phyloP scores from a whole-genome alignment of 2,113 vertebrate genomes.

The Cercopithecus mona region DNA sequence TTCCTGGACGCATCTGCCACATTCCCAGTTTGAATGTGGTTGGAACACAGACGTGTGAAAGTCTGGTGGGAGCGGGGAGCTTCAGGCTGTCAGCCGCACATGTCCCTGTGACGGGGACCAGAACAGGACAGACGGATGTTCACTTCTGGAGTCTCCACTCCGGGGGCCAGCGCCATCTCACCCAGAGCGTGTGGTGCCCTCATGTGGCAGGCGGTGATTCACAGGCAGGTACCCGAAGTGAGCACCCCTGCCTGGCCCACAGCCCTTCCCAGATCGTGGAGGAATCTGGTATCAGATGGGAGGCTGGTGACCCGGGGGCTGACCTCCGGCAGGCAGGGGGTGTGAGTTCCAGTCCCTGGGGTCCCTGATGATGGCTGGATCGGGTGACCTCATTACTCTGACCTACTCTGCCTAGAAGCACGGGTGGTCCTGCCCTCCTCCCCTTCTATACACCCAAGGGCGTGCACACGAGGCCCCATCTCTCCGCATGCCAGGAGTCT shows the following conservation, averaged over 20 bases:
- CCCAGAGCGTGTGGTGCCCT: neutral
- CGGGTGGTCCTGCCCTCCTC: too few relatives aligned
- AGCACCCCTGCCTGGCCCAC: rapidly evolving
- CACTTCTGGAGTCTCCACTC: neutral
- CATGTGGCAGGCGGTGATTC: rapidly evolving
- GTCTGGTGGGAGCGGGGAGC: too few relatives aligned
- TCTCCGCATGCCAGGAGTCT: neutral
- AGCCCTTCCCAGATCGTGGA: rapidly evolving
- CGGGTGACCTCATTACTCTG: neutral
- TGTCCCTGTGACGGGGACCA: neutral
- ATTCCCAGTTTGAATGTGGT: neutral
- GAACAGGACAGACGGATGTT: neutral
- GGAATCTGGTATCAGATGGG: neutral
- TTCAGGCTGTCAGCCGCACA: neutral
- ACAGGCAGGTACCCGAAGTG: neutral
- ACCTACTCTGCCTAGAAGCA: neutral
- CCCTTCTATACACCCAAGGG: neutral
- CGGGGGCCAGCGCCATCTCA: neutral
- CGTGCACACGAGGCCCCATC: rapidly evolving
- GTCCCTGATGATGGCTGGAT: neutral
- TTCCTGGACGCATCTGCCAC: too few relatives aligned
- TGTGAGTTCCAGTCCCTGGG: neutral
- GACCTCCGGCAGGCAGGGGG: neutral
- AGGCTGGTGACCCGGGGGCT: neutral
- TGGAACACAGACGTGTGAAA: rapidly evolving